Evolutionary conservation across 2,113 vertebrate species (phyloP), one percentile per base, ranked within the genome.

Genomic region (Cheirogaleus medius): DNA sequence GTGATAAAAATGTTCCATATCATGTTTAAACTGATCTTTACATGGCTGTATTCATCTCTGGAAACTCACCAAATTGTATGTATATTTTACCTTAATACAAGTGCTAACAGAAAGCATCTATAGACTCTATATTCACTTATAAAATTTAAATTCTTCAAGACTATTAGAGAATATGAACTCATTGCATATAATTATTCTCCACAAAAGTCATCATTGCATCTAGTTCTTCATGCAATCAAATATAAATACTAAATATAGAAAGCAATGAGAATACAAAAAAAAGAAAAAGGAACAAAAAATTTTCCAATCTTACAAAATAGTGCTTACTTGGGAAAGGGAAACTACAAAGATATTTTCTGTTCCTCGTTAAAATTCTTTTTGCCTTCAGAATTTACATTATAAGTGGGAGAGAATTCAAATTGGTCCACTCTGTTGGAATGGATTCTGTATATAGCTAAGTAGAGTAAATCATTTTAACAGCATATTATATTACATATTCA

Each of bases 261-360:
- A 94, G 64, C 34, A 94, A 44, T 74, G 42, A 85, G 37, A 73
- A 71, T 34, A 47, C 32, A 47, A 44, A 95, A 49, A 49, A 76
- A 91, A 90, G 47, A 86, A 69, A 93, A 82, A 37, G 37, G 81
- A 98, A 91, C 32, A 73, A 93, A 64, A 96, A 91, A 96, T 71
- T 94, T 97, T 92, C 60, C 94, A 95, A 29, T 93, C 81, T 96
- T 95, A 95, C 91, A 85, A 80, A 84, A 93, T 6, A 81, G 3
- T 76, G n/a, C 71, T 85, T 93, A 32, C 82, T 94, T 87, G 6
- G 83, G 39, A 90, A 91, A 87, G 58, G 54, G 29, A 97, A 97
- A 95, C 66, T 87, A 76, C 73, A 91, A 64, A 94, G 34, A 84
- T 44, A 87, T 56, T 97, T 96, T 96, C 71, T 94, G 82, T 93